phyloP scores from a whole-genome alignment of 2,113 vertebrate genomes.

The Ptychochromis oligacanthus region DNA sequence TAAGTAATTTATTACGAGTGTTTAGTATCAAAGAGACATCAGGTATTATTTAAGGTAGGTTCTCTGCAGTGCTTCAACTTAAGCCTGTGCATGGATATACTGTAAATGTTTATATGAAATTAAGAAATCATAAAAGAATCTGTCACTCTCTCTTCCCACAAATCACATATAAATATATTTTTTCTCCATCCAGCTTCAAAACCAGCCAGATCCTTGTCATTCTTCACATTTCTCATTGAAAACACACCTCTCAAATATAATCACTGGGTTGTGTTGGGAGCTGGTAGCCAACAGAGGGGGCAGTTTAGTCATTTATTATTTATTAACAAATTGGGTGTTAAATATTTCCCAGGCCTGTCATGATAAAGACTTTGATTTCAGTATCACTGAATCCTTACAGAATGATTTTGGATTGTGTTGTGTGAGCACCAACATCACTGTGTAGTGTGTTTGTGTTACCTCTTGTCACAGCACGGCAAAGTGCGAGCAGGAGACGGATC shows the following conservation, averaged over 20 bases:
- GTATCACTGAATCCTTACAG: too few relatives aligned
- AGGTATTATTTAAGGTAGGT: background rate
- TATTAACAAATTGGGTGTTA: background rate
- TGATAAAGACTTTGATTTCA: too few relatives aligned
- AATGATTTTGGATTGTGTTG: too few relatives aligned
- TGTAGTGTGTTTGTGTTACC: too few relatives aligned
- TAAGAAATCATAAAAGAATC: background rate
- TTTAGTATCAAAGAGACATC: background rate
- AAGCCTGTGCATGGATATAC: background rate
- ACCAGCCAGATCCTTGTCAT: too few relatives aligned
- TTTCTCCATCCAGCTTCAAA: too few relatives aligned
- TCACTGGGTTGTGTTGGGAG: background rate
- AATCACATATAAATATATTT: too few relatives aligned
- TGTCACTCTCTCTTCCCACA: background rate
- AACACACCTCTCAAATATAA: background rate
- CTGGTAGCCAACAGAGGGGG: accelerated
- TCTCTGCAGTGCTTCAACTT: background rate
- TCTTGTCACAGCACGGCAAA: too few relatives aligned
- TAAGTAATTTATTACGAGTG: background rate
- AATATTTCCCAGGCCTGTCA: background rate
- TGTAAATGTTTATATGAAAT: background rate
- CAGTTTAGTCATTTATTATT: background rate
- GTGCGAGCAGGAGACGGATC: too few relatives aligned
- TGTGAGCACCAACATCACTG: too few relatives aligned
- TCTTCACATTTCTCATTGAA: background rate